Evolutionary conservation across 2,113 vertebrate genomes (phyloP).

Genomic region (Lampris incognitus): DNA sequence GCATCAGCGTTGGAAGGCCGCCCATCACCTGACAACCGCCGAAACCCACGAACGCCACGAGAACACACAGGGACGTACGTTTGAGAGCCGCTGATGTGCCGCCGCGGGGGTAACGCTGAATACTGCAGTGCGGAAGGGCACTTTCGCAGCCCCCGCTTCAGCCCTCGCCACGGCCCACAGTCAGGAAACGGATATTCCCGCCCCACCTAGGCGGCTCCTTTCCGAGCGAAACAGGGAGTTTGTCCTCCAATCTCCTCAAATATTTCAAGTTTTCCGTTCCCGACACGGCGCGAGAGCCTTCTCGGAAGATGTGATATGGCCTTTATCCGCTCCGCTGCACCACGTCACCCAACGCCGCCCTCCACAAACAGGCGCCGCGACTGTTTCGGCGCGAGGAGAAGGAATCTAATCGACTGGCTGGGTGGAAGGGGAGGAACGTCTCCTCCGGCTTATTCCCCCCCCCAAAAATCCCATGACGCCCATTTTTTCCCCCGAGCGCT

Average conservation of each 20-base stretch:
- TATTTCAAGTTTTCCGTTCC: conserved; percentile 57
- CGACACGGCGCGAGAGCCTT: conserved; percentile 49
- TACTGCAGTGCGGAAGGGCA: no score
- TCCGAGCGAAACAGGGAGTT: conserved; percentile 24
- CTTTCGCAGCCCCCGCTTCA: no score
- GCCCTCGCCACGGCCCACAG: no score
- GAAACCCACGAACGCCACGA: no score
- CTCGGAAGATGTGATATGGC: conserved; percentile 69
- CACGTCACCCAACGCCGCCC: conserved; percentile 64
- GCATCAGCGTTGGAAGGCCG: no score
- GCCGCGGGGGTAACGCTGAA: no score
- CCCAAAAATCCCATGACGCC: conserved; percentile 39
- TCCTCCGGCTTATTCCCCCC: conserved; percentile 23
- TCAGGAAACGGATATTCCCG: neutral
- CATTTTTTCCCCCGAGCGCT: conserved; percentile 17
- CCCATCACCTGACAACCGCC: no score
- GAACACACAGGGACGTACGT: no score
- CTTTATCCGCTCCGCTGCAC: conserved; percentile 68
- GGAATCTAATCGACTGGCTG: conserved; percentile 48
- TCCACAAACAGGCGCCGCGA: conserved; percentile 60
- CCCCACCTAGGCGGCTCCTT: neutral
- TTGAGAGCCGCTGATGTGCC: no score
- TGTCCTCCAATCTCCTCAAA: conserved; percentile 65
- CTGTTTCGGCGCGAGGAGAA: conserved; percentile 41
- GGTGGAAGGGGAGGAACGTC: conserved; percentile 51